A percentile compares a stretch with the other conserved stretches of the same genome.
Evolutionary conservation across 2,113 vertebrate genomes (phyloP).

Genomic region (Thomomys bottae): DNA sequence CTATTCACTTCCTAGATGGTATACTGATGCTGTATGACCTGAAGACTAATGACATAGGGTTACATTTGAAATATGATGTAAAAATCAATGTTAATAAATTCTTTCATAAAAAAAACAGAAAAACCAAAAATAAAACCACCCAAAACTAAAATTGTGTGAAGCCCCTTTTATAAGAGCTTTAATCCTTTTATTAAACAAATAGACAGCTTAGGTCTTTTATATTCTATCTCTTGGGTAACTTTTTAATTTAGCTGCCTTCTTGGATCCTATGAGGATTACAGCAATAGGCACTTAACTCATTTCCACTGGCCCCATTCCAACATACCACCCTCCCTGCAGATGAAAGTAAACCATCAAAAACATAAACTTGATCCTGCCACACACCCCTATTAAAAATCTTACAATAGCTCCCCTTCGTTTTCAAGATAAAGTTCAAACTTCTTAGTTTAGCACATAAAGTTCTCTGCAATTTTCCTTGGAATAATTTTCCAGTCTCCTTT

Average conservation of each 20-base stretch:
- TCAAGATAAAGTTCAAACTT: slow-evolving; percentile 74
- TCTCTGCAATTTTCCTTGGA: slow-evolving; percentile 5
- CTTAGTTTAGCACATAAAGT: slow-evolving; percentile 61
- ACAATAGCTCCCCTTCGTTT: slow-evolving; percentile 61
- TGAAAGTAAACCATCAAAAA: slow-evolving; percentile 16
- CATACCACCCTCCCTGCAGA: background rate
- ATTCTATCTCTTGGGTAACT: background rate
- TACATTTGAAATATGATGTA: too few species aligned
- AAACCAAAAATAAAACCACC: too few species aligned
- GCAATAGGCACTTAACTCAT: slow-evolving; percentile 32
- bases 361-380: slow-evolving; percentile 41
- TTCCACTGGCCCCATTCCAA: slow-evolving; percentile 47
- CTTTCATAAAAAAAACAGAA: too few species aligned
- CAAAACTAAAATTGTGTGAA: too few species aligned
- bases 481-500: background rate
- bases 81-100: too few species aligned
- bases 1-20: too few species aligned
- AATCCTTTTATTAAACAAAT: background rate
- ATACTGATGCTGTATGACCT: too few species aligned
- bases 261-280: slow-evolving; percentile 32
- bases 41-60: too few species aligned
- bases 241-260: slow-evolving; percentile 14
- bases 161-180: too few species aligned
- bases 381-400: slow-evolving; percentile 60
- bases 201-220: background rate